Percentiles rank a stretch among this genome's conserved stretches.
phyloP scores from a whole-genome alignment of 1,140 invertebrate genomes.

The Neelides sp. region DNA sequence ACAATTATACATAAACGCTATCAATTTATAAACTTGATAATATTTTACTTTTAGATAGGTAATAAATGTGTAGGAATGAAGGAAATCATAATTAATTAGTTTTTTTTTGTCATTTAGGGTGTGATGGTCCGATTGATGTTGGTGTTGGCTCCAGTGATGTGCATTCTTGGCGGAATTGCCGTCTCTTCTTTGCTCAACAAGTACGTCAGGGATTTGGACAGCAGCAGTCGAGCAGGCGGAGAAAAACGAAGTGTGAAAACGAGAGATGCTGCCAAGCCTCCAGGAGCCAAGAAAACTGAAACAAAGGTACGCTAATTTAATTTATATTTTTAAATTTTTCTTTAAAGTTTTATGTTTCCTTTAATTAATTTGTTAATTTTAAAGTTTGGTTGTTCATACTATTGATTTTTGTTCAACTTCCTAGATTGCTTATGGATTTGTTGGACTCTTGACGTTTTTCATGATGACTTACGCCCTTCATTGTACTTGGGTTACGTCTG shows the following conservation, averaged over 20 bases:
- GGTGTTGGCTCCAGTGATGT: constrained; percentile 94
- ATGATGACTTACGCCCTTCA: constrained; percentile 87
- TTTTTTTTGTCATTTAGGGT: constrained; percentile 45
- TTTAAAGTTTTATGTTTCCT: no score
- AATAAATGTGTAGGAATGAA: neutral
- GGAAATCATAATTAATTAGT: neutral
- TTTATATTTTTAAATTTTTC: no score
- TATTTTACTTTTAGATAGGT: no score
- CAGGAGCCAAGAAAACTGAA: no score
- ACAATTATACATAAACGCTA: no score
- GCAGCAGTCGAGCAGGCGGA: constrained; percentile 30
- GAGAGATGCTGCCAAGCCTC: constrained; percentile 16
- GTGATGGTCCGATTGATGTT: constrained; percentile 98
- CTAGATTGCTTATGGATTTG: constrained; percentile 71
- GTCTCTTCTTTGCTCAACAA: constrained; percentile 76
- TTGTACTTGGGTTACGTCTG: constrained; percentile 98
- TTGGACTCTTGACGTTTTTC: constrained; percentile 68
- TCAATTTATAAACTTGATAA: no score
- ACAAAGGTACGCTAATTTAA: no score
- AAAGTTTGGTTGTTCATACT: constrained; percentile 21
- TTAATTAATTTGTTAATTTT: no score
- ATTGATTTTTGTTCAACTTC: constrained; percentile 30
- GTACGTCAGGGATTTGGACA: constrained; percentile 77
- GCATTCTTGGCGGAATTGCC: constrained; percentile 86
- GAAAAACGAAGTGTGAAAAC: constrained; percentile 38